Evolutionary conservation across 2,888 invertebrate genomes (phyloP), one percentile per base, ranked within the genome.

Genomic region (Alsophila aescularia): DNA sequence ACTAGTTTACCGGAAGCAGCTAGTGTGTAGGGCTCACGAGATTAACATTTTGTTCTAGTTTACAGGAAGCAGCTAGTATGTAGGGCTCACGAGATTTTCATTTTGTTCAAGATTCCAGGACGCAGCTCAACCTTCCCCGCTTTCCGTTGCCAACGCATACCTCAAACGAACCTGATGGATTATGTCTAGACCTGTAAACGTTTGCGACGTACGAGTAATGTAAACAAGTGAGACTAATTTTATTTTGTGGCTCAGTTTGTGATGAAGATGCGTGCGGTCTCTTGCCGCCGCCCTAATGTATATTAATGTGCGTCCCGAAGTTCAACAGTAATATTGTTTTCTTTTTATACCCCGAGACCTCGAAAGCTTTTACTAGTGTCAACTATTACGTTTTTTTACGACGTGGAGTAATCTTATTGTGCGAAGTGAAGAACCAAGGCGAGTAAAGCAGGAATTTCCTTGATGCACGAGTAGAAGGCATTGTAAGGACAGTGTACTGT

Each of bases 241-340:
- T 83, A 85, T 85, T 86, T 84, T 78, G 79, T 79, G 72, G 79
- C 77, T 81, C 79, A 84, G 83, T 85, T 85, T 81, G 78, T 81
- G 82, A 80, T 79, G 79, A 83, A 81, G 87, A 79, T 77, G 73
- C 72, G 77, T 73, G 77, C 77, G 77, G 69, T 72, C 64, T 60
- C 64, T 72, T 70, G 66, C 63, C 70, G 66, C 63, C 70, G 62
- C 67, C 84, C 81, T 89, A 90, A 90, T 90, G 83, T 88, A 83
- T 88, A 90, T 88, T 89, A 89, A 89, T 89, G 87, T 83, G 81
- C 75, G 78, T 72, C 79, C 81, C 81, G 69, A 79, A 85, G 82
- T 83, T 69, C 81, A 79, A 74, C 72, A 77, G 81, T 86, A 84
- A 87, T 88, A 87, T 84, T 83, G 84, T 89, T 84, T 84, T 79